These are phyloP conservation scores for Enoplosus armatus DNA, from an alignment of 2,797 vertebrate species.

Conservation along the genomic window DNA sequence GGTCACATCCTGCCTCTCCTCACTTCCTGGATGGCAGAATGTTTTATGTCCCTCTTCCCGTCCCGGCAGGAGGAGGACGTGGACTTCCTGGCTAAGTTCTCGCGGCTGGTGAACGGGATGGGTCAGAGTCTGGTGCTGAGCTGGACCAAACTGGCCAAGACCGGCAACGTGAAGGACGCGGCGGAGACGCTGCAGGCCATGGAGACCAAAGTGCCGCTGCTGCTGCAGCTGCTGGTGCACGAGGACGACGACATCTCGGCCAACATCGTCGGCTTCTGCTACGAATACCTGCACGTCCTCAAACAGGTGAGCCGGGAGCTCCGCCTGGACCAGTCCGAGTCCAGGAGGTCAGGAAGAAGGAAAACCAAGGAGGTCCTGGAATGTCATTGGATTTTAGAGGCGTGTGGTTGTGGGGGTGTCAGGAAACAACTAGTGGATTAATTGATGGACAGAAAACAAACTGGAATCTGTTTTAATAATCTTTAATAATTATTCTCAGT, in stretches of 20 bases:
- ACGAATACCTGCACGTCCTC: slow-evolving; percentile 97
- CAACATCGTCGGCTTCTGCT: slow-evolving; percentile 97
- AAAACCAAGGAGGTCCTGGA: not conserved
- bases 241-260: slow-evolving; percentile 98
- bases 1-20: slow-evolving; percentile 8
- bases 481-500: too few relatives aligned
- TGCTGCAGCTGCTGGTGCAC: slow-evolving; percentile 94
- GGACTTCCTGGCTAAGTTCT: slow-evolving; percentile 98
- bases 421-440: too few relatives aligned
- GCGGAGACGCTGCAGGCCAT: slow-evolving; percentile 91
- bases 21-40: not conserved
- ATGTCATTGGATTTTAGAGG: not conserved
- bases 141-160: slow-evolving; percentile 94
- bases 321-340: too few relatives aligned
- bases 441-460: not conserved
- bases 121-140: slow-evolving; percentile 96
- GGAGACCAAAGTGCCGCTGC: slow-evolving; percentile 93
- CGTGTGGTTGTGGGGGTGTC: not conserved
- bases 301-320: slow-evolving; percentile 88
- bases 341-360: not conserved
- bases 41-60: slow-evolving; percentile 3
- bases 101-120: slow-evolving; percentile 97
- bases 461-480: too few relatives aligned
- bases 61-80: slow-evolving; percentile 94
- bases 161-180: slow-evolving; percentile 88